phyloP scores from a whole-genome alignment of 2,888 invertebrate genomes.

The Lepas anatifera region DNA sequence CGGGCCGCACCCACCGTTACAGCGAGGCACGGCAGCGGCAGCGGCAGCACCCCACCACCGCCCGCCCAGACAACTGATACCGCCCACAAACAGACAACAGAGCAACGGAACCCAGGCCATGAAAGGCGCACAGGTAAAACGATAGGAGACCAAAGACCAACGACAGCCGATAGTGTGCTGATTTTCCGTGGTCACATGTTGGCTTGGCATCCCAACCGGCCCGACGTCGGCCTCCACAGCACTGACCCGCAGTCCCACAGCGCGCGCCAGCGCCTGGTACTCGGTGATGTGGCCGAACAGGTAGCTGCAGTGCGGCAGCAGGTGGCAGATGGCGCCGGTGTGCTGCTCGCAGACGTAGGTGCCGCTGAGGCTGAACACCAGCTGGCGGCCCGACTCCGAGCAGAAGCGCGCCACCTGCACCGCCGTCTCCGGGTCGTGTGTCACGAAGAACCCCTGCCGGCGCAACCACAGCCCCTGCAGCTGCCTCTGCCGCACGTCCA shows the following conservation, averaged over 20 bases:
- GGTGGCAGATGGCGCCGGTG: conserved; percentile 34
- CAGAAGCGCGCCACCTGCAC: conserved; percentile 35
- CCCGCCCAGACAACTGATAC: background rate
- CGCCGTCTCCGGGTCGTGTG: conserved; percentile 12
- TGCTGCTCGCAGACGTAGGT: conserved; percentile 40
- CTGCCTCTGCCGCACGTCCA: too few relatives aligned
- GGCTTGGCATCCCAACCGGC: too few relatives aligned
- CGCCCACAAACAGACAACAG: background rate
- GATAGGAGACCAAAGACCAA: too few relatives aligned
- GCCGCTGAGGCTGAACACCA: conserved; percentile 44
- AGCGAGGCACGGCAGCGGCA: too few relatives aligned
- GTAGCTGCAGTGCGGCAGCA: conserved; percentile 39
- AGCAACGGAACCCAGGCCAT: background rate
- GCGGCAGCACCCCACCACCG: too few relatives aligned
- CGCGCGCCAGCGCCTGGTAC: conserved; percentile 37
- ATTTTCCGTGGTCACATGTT: too few relatives aligned
- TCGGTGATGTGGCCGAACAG: conserved; percentile 46
- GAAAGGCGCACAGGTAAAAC: background rate
- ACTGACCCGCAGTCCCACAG: conserved; percentile 25
- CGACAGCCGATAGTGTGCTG: too few relatives aligned
- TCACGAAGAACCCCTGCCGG: background rate
- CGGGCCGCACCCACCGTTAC: too few relatives aligned
- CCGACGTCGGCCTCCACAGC: too few relatives aligned
- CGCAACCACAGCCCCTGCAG: too few relatives aligned
- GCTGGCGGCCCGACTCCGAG: conserved; percentile 31